Conservation (phyloP, 2,797 vertebrate genomes). For the Galago senegalensis region DNA sequence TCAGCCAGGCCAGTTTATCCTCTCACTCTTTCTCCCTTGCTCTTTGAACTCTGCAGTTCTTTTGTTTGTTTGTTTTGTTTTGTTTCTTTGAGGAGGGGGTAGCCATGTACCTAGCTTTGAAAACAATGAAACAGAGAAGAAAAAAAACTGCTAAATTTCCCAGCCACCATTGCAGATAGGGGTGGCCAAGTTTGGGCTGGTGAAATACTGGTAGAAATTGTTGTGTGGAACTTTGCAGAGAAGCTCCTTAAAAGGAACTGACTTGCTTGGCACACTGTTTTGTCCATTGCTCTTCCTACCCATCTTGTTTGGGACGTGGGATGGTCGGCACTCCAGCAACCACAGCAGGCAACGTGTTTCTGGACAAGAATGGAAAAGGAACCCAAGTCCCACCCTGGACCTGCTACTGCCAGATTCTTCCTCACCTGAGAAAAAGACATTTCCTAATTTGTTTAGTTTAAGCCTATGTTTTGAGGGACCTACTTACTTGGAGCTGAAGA, state of each 20-base stretch:
- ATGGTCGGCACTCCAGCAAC: not conserved
- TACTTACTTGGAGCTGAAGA: not conserved
- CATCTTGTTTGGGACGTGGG: not conserved
- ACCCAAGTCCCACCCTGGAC: not conserved
- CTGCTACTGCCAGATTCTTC: not conserved
- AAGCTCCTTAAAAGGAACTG: not conserved
- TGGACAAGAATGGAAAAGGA: not conserved
- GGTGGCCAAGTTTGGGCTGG: not conserved
- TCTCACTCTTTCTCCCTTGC: not conserved
- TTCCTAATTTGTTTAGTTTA: not conserved
- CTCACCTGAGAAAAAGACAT: not conserved
- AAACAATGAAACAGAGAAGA: not conserved
- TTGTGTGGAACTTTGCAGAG: not conserved
- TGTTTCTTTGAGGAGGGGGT: no score
- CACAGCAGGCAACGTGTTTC: not conserved
- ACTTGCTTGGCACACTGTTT: not conserved
- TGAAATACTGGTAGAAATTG: not conserved
- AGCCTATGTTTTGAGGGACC: not conserved
- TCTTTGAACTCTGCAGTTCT: not conserved
- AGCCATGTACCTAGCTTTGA: not conserved
- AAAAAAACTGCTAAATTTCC: not conserved
- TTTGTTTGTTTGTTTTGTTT: no score
- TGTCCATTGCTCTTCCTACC: not conserved
- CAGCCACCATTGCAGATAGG: not conserved
- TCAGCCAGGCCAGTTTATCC: not conserved